Evolutionary conservation across 2,888 invertebrate species (phyloP).

Genomic region (Caenorhabditis sinica): DNA sequence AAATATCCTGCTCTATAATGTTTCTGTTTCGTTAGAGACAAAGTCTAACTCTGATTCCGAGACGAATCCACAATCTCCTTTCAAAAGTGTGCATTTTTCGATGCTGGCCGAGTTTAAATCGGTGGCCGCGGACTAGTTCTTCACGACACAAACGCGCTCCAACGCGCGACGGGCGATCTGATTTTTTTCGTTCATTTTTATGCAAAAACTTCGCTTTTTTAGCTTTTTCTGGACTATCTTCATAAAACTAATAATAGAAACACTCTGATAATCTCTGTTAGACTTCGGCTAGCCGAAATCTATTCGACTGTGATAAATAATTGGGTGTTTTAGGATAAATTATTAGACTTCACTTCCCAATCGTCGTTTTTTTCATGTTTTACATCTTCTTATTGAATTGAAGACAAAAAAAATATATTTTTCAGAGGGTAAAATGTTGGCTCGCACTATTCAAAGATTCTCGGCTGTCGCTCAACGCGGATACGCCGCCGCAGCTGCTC

Average conservation of each 20-base stretch:
- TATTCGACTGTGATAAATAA: no score
- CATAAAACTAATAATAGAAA: no score
- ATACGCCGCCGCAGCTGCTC: constrained; percentile 75
- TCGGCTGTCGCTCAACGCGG: constrained; percentile 69
- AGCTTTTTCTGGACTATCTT: background rate
- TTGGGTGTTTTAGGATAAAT: no score
- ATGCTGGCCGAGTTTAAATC: constrained; percentile 1
- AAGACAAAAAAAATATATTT: background rate
- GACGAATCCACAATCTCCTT: background rate
- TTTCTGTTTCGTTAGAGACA: no score
- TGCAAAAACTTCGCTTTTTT: constrained; percentile 3
- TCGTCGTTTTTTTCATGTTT: no score
- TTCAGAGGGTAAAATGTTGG: constrained; percentile 71
- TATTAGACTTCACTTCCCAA: no score
- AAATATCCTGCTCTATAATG: no score
- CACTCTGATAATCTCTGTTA: background rate
- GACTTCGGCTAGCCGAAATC: no score
- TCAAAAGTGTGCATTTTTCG: background rate
- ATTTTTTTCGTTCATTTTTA: constrained; percentile 45
- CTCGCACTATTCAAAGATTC: constrained; percentile 72
- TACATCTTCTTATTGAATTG: no score
- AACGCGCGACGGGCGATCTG: constrained; percentile 58
- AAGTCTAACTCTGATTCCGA: no score
- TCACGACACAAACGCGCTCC: constrained; percentile 45
- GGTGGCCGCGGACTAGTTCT: constrained; percentile 41